Conservation (phyloP, 1,140 invertebrate genomes). For the Chymomyza costata region DNA sequence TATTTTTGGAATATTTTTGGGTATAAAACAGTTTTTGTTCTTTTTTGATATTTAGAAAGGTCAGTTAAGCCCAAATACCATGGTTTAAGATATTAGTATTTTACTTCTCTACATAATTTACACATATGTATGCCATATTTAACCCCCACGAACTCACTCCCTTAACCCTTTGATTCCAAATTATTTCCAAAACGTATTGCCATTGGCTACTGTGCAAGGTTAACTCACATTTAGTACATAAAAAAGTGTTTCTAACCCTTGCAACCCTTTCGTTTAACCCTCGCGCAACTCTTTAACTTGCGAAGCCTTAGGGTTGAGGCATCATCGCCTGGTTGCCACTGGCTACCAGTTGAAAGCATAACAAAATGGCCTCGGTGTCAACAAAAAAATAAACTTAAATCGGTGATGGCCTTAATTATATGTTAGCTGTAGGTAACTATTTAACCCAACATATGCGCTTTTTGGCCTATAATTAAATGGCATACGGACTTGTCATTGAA, state of each 20-base stretch:
- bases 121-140: no score
- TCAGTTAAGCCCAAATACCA: no score
- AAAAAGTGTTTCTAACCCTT: constrained; percentile 31
- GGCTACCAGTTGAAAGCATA: constrained; percentile 25
- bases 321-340: constrained; percentile 17
- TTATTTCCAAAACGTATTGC: constrained; percentile 4
- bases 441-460: constrained; percentile 40
- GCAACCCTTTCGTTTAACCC: not conserved
- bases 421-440: constrained; percentile 21
- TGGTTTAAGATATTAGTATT: no score
- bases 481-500: constrained; percentile 22
- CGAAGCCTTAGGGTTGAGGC: constrained; percentile 36
- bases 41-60: no score
- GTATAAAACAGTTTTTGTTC: no score
- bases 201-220: constrained; percentile 37
- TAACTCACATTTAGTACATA: not conserved
- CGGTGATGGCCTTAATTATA: constrained; percentile 37
- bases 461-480: constrained; percentile 50
- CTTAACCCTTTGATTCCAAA: no score
- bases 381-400: constrained; percentile 22
- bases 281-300: constrained; percentile 30
- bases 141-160: no score
- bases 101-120: no score
- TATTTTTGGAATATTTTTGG: no score
- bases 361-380: not conserved